Conservation (phyloP, 2,888 invertebrate genomes). For the Tinea pellionella region DNA sequence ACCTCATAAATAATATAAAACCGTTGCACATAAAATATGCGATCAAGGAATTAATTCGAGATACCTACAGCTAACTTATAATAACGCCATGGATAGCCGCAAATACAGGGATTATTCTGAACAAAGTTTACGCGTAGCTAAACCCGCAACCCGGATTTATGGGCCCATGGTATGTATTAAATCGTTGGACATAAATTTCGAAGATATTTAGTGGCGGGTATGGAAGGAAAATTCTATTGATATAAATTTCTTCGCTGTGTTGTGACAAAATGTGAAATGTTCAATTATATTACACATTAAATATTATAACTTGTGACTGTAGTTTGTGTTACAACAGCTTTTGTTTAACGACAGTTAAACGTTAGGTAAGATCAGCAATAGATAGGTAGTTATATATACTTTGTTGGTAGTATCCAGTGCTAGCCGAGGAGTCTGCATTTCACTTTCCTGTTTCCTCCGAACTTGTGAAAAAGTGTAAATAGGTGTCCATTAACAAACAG, state of each 20-base stretch:
- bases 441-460: too few species aligned
- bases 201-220: conserved; percentile 8
- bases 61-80: conserved; percentile 10
- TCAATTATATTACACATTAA: not conserved
- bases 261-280: not conserved
- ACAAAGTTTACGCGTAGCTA: conserved; percentile 14
- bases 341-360: too few species aligned
- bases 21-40: not conserved
- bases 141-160: conserved; percentile 14
- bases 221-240: conserved; percentile 11
- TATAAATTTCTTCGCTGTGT: conserved; percentile 4
- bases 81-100: conserved; percentile 13
- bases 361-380: too few species aligned
- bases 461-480: too few species aligned
- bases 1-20: not conserved
- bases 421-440: too few species aligned
- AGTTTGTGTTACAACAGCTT: not conserved
- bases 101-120: conserved; percentile 12
- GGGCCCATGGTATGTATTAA: conserved; percentile 12
- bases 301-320: not conserved
- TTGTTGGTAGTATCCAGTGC: too few species aligned
- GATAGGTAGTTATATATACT: too few species aligned
- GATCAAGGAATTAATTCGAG: not conserved
- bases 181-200: conserved; percentile 13
- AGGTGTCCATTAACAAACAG: too few species aligned